These are phyloP conservation scores for Protomyctophum bolini DNA, from an alignment of 2,113 vertebrate genomes.

Conservation along the genomic window DNA sequence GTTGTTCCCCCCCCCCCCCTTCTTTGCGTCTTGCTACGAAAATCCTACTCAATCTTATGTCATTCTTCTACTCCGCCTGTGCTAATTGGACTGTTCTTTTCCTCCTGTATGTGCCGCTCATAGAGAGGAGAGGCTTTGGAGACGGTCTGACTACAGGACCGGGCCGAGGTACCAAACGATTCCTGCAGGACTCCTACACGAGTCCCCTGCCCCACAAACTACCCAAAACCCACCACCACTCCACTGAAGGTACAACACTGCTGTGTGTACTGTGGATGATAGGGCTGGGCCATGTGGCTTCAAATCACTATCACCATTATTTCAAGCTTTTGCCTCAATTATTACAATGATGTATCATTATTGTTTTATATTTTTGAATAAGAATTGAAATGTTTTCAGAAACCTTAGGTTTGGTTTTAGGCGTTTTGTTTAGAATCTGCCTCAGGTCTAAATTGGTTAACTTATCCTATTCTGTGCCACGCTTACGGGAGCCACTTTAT, in stretches of 20 bases:
- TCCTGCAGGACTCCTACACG: constrained; percentile 81
- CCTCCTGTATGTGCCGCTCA: constrained; percentile 32
- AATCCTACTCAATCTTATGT: too few species aligned
- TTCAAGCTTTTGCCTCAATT: too few species aligned
- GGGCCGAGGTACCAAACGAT: constrained; percentile 83
- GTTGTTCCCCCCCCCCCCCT: too few species aligned
- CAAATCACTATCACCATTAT: too few species aligned
- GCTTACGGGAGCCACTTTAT: constrained; percentile 36
- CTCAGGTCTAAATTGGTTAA: constrained; percentile 1
- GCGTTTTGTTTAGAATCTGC: neutral
- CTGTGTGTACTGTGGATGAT: too few species aligned
- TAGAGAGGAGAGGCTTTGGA: constrained; percentile 83
- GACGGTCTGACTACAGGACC: constrained; percentile 79
- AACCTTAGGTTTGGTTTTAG: neutral
- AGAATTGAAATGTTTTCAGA: too few species aligned
- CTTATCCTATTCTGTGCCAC: neutral
- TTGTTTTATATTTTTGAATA: too few species aligned
- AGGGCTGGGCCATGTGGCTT: too few species aligned
- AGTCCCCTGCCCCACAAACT: constrained; percentile 83
- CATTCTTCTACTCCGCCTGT: neutral
- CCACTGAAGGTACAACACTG: constrained; percentile 80
- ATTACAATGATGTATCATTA: too few species aligned
- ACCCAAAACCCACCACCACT: constrained; percentile 82
- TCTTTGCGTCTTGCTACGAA: too few species aligned
- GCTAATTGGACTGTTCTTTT: constrained; percentile 1